Conservation (phyloP, 2,797 vertebrate genomes). For the Pteronotus mesoamericanus region DNA sequence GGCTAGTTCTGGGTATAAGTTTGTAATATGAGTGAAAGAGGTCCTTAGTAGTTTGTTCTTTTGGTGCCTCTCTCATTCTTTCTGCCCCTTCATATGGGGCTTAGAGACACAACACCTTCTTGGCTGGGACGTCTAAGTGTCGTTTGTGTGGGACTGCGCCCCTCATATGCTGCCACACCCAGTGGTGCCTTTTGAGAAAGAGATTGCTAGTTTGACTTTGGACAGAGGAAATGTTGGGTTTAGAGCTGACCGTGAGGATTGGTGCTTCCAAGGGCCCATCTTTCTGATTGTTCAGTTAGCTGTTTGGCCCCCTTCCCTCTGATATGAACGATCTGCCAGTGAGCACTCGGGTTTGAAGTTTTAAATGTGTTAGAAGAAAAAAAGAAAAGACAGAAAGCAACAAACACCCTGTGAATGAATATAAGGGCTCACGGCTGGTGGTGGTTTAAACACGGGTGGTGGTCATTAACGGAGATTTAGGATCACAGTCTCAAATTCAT, state of each 20-base stretch:
- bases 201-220: not conserved
- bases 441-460: not conserved
- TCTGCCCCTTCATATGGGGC: not conserved
- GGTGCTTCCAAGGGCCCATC: not conserved
- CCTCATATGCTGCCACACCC: not conserved
- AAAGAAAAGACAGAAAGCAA: not conserved
- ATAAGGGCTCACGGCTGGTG: not conserved
- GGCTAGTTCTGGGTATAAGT: not conserved
- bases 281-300: not conserved
- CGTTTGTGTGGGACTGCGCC: not conserved
- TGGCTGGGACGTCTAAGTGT: not conserved
- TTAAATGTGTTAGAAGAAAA: constrained; percentile 2
- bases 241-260: not conserved
- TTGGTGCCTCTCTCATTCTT: not conserved
- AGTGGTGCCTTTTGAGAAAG: not conserved
- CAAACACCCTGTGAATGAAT: not conserved
- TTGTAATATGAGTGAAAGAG: not conserved
- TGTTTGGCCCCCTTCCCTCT: not conserved
- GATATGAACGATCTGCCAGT: not conserved
- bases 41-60: not conserved
- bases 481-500: not conserved
- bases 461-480: constrained; percentile 3
- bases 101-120: not conserved
- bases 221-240: not conserved
- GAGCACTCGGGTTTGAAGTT: constrained; percentile 33